These are phyloP conservation scores for Corythaeola cristata DNA, from an alignment of 2,113 vertebrate genomes.

Conservation along the genomic window DNA sequence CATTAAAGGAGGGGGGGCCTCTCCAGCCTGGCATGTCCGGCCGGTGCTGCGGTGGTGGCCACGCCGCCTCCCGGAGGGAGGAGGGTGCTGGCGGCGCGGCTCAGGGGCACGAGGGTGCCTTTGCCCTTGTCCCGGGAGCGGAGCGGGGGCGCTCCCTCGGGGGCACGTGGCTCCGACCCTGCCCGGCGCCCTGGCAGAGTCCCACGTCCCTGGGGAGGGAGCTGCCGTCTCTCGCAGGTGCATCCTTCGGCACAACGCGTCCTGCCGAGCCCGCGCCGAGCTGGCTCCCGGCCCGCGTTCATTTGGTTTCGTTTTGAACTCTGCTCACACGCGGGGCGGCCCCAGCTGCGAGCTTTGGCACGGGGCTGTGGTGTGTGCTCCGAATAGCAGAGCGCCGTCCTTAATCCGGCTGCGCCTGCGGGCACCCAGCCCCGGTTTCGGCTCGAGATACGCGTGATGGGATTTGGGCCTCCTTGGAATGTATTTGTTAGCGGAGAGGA, in stretches of 20 bases:
- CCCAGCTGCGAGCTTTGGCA: slow-evolving; percentile 9
- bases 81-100: neutral
- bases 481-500: slow-evolving; percentile 31
- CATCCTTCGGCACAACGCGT: fast-evolving
- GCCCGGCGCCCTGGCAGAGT: neutral
- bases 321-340: neutral
- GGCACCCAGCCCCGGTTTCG: neutral
- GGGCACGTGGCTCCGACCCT: neutral
- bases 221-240: neutral
- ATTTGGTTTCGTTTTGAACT: neutral
- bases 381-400: neutral
- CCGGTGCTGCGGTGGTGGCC: neutral
- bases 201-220: neutral
- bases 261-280: fast-evolving
- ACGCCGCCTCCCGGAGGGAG: neutral
- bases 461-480: slow-evolving; percentile 52
- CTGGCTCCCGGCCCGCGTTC: neutral
- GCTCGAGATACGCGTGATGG: neutral
- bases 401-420: fast-evolving
- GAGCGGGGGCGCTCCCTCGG: neutral
- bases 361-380: neutral
- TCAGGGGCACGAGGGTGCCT: neutral
- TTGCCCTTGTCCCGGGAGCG: neutral
- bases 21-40: neutral
- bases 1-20: slow-evolving; percentile 59